A percentile compares a stretch with the other conserved stretches of the same genome.
Conservation (phyloP, 2,888 invertebrate genomes). For the Thumatha senex region DNA sequence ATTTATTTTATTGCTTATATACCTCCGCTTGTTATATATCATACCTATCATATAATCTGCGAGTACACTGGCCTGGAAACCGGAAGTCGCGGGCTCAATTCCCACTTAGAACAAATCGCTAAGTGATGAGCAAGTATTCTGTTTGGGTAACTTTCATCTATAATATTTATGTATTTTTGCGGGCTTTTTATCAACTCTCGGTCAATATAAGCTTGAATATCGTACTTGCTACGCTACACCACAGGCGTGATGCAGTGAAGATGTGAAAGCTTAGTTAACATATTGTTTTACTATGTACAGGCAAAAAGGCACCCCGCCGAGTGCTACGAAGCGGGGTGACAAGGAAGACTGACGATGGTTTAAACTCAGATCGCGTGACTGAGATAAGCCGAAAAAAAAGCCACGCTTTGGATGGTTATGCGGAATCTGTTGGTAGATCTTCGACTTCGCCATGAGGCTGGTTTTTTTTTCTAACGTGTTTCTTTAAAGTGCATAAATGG, state of each 20-base stretch:
- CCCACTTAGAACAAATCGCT: too few species aligned
- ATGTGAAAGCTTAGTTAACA: not conserved
- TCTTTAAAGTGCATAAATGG: not conserved
- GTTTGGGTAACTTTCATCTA: too few species aligned
- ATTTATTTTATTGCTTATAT: conserved; percentile 13
- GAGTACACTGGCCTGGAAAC: not conserved
- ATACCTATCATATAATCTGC: not conserved
- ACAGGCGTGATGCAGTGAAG: not conserved
- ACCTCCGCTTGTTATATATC: conserved; percentile 1
- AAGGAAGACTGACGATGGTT: conserved; percentile 42
- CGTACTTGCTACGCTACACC: too few species aligned
- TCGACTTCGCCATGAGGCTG: conserved; percentile 9
- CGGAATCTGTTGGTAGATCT: conserved; percentile 48
- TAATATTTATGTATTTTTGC: too few species aligned
- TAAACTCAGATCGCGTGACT: conserved; percentile 36
- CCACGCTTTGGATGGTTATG: conserved; percentile 42
- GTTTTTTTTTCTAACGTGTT: not conserved
- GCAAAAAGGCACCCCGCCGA: conserved; percentile 29
- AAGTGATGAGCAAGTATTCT: too few species aligned
- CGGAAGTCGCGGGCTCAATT: too few species aligned
- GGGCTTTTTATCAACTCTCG: too few species aligned
- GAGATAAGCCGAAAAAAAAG: conserved; percentile 31
- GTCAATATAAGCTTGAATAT: too few species aligned
- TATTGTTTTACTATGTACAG: conserved; percentile 12
- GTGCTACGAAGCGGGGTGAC: conserved; percentile 36